Evolutionary conservation across 2,888 invertebrate species (phyloP).

Genomic region (Diloba caeruleocephala): DNA sequence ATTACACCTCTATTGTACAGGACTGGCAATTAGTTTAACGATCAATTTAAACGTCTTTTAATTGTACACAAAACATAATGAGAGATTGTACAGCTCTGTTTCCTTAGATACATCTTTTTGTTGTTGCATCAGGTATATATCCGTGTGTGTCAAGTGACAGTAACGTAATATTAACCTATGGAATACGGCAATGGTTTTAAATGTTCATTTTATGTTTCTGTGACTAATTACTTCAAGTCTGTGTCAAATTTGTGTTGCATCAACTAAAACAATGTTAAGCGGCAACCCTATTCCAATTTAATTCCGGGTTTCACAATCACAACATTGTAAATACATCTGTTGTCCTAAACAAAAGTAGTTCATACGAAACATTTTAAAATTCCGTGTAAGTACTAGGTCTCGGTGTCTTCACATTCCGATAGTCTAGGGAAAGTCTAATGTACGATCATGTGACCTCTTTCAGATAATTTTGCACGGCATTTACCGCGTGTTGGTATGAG

Average conservation of each 20-base stretch:
- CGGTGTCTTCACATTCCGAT: constrained; percentile 48
- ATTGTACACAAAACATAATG: constrained; percentile 16
- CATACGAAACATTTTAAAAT: constrained; percentile 62
- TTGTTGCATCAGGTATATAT: too few relatives aligned
- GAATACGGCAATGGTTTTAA: too few relatives aligned
- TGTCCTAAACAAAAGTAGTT: constrained; percentile 45
- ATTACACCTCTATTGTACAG: constrained; percentile 30
- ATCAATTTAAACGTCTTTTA: constrained; percentile 23
- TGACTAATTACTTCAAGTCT: not conserved
- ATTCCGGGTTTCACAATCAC: constrained; percentile 37
- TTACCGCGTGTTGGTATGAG: constrained; percentile 30
- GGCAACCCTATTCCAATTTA: constrained; percentile 9
- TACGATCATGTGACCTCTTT: constrained; percentile 50
- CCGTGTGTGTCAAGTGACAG: too few relatives aligned
- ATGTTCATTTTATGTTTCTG: not conserved
- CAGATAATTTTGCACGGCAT: constrained; percentile 41
- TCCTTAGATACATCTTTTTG: constrained; percentile 9
- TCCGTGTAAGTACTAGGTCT: constrained; percentile 55
- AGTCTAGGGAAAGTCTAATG: constrained; percentile 58
- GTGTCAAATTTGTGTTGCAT: not conserved
- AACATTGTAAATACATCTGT: constrained; percentile 41
- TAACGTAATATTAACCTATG: too few relatives aligned
- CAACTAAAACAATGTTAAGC: constrained; percentile 2
- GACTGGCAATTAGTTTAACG: constrained; percentile 28
- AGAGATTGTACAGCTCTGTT: constrained; percentile 11